Conservation (phyloP, 2,113 vertebrate genomes). For the Mohoua ochrocephala region DNA sequence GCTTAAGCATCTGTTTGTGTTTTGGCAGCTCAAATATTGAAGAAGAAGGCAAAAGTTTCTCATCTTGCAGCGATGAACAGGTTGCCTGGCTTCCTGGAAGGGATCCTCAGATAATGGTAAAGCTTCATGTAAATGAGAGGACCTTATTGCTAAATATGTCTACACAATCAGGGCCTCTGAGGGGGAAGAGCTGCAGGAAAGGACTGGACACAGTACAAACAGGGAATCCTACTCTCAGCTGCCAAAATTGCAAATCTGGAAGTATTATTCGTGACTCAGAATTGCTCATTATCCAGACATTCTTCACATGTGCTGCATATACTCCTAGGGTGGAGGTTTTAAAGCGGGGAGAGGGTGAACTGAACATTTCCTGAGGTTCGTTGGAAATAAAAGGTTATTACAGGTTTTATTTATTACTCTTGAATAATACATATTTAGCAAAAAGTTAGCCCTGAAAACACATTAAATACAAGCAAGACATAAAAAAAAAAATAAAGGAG, state of each 20-base stretch:
- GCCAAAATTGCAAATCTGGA: conserved; percentile 52
- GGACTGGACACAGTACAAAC: conserved; percentile 16
- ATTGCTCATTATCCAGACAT: conserved; percentile 55
- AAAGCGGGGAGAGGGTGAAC: background rate
- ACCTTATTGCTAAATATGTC: background rate
- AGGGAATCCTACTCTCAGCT: conserved; percentile 53
- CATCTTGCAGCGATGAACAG: background rate
- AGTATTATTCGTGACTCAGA: conserved; percentile 49
- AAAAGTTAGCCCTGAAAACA: conserved; percentile 2
- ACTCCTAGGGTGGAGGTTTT: conserved; percentile 49
- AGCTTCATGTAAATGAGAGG: background rate
- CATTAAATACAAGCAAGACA: background rate
- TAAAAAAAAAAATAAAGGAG: background rate
- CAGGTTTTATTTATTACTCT: background rate
- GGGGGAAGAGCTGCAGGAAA: background rate
- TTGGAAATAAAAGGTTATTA: background rate
- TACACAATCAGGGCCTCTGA: conserved; percentile 21
- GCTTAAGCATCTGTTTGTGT: background rate
- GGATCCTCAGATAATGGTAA: background rate
- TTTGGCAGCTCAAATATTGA: background rate
- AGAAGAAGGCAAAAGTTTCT: background rate
- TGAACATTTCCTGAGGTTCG: background rate
- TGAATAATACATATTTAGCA: background rate
- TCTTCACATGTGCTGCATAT: conserved; percentile 30
- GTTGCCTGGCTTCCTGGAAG: background rate